Conservation (phyloP, 2,797 vertebrate genomes). For the Rhadinocentrus ornatus region DNA sequence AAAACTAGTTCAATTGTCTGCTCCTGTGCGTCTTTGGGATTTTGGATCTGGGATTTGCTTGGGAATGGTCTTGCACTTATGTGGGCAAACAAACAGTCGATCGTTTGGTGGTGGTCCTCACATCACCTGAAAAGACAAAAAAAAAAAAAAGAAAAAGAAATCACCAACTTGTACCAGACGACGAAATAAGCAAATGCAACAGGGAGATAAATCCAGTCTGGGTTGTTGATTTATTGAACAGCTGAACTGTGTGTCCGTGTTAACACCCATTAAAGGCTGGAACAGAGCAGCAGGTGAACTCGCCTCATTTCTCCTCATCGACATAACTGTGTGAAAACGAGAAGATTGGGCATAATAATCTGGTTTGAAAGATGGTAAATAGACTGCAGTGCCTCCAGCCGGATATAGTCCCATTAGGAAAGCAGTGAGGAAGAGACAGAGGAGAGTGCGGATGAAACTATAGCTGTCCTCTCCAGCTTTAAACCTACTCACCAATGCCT, state of each 20-base stretch:
- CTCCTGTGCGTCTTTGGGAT: conserved; percentile 93
- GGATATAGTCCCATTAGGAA: conserved; percentile 53
- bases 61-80: conserved; percentile 44
- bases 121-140: conserved; percentile 70
- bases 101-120: conserved; percentile 59
- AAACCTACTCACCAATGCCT: conserved; percentile 20
- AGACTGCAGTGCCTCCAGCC: conserved; percentile 42
- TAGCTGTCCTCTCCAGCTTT: conserved; percentile 17
- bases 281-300: conserved; percentile 12
- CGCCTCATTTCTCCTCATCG: conserved; percentile 48
- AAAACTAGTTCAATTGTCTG: conserved; percentile 75
- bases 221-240: neutral
- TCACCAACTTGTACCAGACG: neutral
- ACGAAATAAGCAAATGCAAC: neutral
- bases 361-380: conserved; percentile 51
- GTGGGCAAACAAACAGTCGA: conserved; percentile 13
- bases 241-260: neutral
- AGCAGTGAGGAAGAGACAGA: conserved; percentile 15
- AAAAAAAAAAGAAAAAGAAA: neutral
- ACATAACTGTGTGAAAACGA: conserved; percentile 29
- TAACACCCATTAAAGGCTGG: neutral
- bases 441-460: conserved; percentile 29
- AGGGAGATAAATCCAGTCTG: neutral
- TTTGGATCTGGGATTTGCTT: conserved; percentile 66
- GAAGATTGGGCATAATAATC: conserved; percentile 31